Base-by-base conservation (phyloP, 2,888 invertebrate genomes). In the Netelia fuscicornis region DNA sequence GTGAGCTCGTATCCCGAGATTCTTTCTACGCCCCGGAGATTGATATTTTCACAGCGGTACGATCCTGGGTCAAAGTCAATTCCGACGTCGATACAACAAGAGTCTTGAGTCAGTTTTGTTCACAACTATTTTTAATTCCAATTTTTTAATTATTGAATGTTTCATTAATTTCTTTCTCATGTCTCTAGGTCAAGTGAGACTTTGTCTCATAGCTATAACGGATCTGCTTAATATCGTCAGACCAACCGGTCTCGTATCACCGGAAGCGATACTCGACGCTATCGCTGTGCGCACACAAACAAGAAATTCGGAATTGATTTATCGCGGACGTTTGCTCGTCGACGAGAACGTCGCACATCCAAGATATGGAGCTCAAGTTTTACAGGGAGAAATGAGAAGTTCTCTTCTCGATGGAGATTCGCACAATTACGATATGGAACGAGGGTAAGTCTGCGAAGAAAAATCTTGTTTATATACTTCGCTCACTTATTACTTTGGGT, bases 1-100 rank as follows among this genome's bases (percentile, higher is more conserved):
- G 97, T 91, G 97, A 98, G 92, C 95, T 99, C 9, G 95, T 99
- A 48, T 96, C 96, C 72, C 95, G 99, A 71, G 98, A 99, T 94
- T 99, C 99, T 8, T 99, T 99, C 94, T 99, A 98, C 95, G 99
- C 98, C 0, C 97, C 97, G 0, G 99, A 99, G 94, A 98, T 98
- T 56, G 97, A 98, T 90, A 99, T 99, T 88, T 99, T 99, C 94
- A 95, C 96, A 90, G 98, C 98, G 0, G 97, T 99, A 0, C 96
- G 96, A 92, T 95, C 95, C 81, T 99, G 99, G 99, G 97, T 97
- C 89, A 96, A 96, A 88, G 96, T 96, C 42, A 98, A 98, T 94
- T 95, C 96, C 83, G 95, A 95, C 85, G 95, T 95, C 90, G 96
- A 92, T 56, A 67, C 88, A 5, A 88, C 89, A 42, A 86, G 88